A percentile compares a stretch with the other conserved stretches of the same genome.
Evolutionary conservation across 2,113 vertebrate species (phyloP).

Genomic region (Neolamprologus fasciatus): DNA sequence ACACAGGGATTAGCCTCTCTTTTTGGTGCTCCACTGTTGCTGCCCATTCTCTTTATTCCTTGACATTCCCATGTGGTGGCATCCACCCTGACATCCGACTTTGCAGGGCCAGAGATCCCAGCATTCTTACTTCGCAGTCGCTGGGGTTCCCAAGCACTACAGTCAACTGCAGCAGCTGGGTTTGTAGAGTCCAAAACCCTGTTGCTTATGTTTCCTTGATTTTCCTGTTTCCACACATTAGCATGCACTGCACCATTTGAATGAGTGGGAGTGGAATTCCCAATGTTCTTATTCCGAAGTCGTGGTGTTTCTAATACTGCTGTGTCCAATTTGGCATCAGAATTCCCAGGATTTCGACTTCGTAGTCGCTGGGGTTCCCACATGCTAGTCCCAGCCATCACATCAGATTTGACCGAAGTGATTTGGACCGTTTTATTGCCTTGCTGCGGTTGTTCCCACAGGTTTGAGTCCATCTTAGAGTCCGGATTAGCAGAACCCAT

Average conservation of each 20-base stretch:
- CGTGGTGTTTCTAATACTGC: not conserved
- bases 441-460: not conserved
- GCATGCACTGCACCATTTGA: not conserved
- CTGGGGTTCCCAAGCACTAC: not conserved
- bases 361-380: conserved; percentile 5
- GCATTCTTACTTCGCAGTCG: not conserved
- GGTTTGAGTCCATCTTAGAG: not conserved
- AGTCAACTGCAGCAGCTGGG: not conserved
- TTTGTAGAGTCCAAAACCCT: not conserved
- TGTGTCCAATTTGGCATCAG: not conserved
- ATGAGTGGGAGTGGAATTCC: not conserved
- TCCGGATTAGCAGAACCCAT: not conserved
- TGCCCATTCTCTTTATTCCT: not conserved
- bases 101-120: not conserved
- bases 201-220: not conserved
- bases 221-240: not conserved
- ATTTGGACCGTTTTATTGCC: not conserved
- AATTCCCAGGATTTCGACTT: not conserved
- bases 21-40: not conserved
- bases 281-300: not conserved
- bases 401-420: not conserved
- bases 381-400: not conserved
- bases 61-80: not conserved
- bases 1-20: not conserved
- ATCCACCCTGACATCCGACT: not conserved